phyloP scores from a whole-genome alignment of 2,797 vertebrate genomes.

The Chrysocyon brachyurus region DNA sequence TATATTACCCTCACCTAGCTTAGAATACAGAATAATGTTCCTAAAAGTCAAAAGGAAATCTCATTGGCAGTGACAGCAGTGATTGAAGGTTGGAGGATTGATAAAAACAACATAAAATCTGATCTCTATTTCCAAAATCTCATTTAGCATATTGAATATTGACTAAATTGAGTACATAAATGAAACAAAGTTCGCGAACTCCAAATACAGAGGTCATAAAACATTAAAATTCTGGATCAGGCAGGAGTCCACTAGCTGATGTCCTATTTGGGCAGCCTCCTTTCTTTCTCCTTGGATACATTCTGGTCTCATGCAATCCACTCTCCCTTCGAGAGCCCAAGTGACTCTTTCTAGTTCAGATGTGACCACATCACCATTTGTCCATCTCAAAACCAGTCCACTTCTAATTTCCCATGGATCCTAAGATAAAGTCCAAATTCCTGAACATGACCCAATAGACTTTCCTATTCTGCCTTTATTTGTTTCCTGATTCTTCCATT shows the following conservation, averaged over 20 bases:
- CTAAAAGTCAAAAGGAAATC: not conserved
- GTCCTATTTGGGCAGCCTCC: accelerated
- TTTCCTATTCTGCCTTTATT: not conserved
- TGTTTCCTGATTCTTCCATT: not conserved
- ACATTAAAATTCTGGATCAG: no score
- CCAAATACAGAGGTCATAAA: not conserved
- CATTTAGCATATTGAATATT: not conserved
- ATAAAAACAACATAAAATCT: not conserved
- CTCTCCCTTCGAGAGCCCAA: not conserved
- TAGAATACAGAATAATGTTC: not conserved
- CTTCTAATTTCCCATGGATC: not conserved
- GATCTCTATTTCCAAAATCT: not conserved
- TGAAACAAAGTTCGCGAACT: not conserved
- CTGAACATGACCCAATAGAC: not conserved
- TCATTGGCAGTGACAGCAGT: not conserved
- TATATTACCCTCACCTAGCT: not conserved
- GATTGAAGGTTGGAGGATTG: not conserved
- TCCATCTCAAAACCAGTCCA: not conserved
- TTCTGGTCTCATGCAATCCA: no score
- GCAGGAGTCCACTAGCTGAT: accelerated
- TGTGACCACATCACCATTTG: not conserved
- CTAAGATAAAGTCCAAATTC: not conserved
- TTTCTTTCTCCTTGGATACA: not conserved
- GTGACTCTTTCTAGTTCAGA: not conserved
- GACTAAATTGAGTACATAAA: not conserved